Conservation (phyloP, 1,140 invertebrate genomes). For the Diprion similis region DNA sequence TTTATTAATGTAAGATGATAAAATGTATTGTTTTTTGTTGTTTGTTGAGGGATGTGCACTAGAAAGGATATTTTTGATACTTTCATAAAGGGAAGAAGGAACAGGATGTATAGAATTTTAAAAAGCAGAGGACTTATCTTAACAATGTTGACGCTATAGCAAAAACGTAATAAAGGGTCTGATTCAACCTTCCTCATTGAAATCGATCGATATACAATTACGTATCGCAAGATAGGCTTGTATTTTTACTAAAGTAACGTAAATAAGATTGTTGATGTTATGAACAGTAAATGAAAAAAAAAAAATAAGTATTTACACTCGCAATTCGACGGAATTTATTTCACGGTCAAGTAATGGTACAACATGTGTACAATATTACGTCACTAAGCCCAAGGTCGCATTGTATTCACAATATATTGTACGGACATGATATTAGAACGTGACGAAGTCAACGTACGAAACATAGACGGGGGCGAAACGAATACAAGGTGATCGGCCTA, state of each 20-base stretch:
- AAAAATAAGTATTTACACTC: no score
- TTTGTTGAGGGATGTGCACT: constrained; percentile 55
- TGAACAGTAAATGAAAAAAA: background rate
- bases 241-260: constrained; percentile 6
- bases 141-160: constrained; percentile 49
- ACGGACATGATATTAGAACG: background rate
- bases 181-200: constrained; percentile 47
- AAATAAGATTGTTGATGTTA: background rate
- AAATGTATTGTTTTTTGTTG: constrained; percentile 52
- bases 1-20: constrained; percentile 40
- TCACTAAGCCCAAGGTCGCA: background rate
- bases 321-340: no score
- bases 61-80: constrained; percentile 67
- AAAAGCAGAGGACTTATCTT: constrained; percentile 44
- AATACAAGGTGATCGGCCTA: no score
- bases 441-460: background rate
- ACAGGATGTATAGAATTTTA: constrained; percentile 44
- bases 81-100: constrained; percentile 60
- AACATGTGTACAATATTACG: background rate
- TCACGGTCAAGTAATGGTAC: no score
- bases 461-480: no score
- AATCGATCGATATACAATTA: constrained; percentile 33
- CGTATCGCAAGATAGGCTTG: background rate
- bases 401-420: background rate
- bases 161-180: constrained; percentile 52